A percentile compares a stretch with the other conserved stretches of the same genome.
Evolutionary conservation across 1,140 invertebrate genomes (phyloP).

Genomic region (Drosophila aff.): DNA sequence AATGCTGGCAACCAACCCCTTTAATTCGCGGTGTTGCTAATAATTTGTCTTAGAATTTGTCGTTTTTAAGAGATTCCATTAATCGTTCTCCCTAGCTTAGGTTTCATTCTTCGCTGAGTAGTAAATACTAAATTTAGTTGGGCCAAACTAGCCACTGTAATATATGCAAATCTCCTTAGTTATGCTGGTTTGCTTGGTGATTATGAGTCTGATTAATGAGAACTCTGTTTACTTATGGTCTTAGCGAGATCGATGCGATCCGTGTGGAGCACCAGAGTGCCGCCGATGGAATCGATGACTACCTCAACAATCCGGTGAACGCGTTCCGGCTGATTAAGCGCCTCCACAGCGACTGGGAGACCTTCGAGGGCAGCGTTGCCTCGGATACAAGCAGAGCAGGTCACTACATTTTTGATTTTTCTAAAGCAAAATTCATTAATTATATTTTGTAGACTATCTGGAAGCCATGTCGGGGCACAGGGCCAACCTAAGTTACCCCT

Average conservation of each 20-base stretch:
- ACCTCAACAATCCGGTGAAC: conserved; percentile 97
- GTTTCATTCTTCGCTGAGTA: background rate
- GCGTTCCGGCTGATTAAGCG: conserved; percentile 97
- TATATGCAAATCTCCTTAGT: conserved; percentile 37
- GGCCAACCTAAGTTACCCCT: conserved; percentile 91
- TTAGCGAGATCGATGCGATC: conserved; percentile 89
- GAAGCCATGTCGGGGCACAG: conserved; percentile 89
- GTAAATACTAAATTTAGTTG: conserved; percentile 14
- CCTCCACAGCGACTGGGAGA: conserved; percentile 94
- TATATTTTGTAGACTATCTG: conserved; percentile 87
- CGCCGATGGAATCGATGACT: conserved; percentile 91
- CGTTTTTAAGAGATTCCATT: background rate
- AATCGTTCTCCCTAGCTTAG: background rate
- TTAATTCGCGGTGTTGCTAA: conserved; percentile 5
- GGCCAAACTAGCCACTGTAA: conserved; percentile 22
- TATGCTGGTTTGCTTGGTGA: conserved; percentile 17
- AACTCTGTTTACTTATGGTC: conserved; percentile 20
- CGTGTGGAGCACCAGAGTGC: conserved; percentile 91
- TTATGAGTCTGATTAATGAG: conserved; percentile 57
- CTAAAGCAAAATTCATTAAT: background rate
- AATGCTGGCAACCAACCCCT: conserved; percentile 4
- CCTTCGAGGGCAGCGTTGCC: conserved; percentile 85
- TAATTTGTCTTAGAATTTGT: conserved; percentile 8
- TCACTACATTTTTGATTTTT: conserved; percentile 12
- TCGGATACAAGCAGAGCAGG: conserved; percentile 51